Evolutionary conservation across 2,888 invertebrate genomes (phyloP).

Genomic region (Tineola bisselliella): DNA sequence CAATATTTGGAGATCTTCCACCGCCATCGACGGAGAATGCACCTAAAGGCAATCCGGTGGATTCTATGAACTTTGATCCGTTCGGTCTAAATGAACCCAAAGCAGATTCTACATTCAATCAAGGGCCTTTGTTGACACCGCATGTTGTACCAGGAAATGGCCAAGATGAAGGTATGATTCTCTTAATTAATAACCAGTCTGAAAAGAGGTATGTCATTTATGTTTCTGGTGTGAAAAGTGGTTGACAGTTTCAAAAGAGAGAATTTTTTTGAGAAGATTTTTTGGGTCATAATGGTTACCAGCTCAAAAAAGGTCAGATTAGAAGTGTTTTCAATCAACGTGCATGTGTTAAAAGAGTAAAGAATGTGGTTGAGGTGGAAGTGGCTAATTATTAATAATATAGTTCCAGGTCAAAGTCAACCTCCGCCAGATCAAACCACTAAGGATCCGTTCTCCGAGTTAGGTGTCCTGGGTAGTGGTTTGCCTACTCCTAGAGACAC

Average conservation of each 20-base stretch:
- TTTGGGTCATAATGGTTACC: no score
- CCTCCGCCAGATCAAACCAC: not conserved
- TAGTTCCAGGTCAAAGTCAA: not conserved
- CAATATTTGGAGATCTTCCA: conserved; percentile 50
- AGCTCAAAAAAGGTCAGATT: no score
- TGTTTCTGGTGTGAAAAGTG: no score
- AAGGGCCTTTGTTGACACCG: conserved; percentile 38
- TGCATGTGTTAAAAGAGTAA: no score
- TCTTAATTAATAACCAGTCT: no score
- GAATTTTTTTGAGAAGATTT: no score
- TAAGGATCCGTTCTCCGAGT: conserved; percentile 78
- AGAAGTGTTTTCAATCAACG: no score
- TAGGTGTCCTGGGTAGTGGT: conserved; percentile 47
- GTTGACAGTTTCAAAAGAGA: no score
- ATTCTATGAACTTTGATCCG: conserved; percentile 70
- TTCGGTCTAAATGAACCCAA: conserved; percentile 68
- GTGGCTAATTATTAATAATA: not conserved
- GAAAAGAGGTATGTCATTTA: no score
- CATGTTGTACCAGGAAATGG: conserved; percentile 22
- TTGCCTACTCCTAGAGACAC: conserved; percentile 21
- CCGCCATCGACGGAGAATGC: conserved; percentile 22
- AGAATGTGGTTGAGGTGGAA: no score
- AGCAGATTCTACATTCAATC: conserved; percentile 32
- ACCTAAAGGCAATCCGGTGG: conserved; percentile 26
- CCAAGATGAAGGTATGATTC: conserved; percentile 47